These are phyloP conservation scores for Chaetodon trifasciatus DNA, from an alignment of 2,797 vertebrate genomes.

Conservation along the genomic window DNA sequence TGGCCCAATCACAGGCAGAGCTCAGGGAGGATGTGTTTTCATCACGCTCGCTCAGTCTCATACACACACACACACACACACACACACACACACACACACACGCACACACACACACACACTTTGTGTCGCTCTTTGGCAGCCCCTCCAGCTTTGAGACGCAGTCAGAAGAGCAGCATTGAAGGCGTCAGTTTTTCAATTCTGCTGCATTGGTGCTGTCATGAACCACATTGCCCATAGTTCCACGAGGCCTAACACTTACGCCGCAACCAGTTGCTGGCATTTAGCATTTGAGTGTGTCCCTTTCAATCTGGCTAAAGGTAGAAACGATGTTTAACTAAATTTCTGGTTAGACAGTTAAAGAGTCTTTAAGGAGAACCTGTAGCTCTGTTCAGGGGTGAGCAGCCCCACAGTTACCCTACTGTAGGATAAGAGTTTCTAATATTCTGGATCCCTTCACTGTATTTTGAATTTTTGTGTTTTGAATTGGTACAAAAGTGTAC, in stretches of 20 bases:
- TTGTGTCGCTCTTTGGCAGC: slow-evolving; percentile 26
- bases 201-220: slow-evolving; percentile 57
- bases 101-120: slow-evolving; percentile 15
- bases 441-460: slow-evolving; percentile 65
- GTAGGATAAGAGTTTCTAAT: slow-evolving; percentile 51
- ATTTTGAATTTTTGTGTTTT: slow-evolving; percentile 58
- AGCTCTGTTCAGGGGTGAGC: slow-evolving; percentile 20
- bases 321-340: background rate
- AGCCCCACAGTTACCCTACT: slow-evolving; percentile 37
- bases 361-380: slow-evolving; percentile 57
- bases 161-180: slow-evolving; percentile 17
- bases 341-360: slow-evolving; percentile 30
- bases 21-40: slow-evolving; percentile 63
- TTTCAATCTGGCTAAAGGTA: slow-evolving; percentile 31
- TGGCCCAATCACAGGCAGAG: slow-evolving; percentile 55
- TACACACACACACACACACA: slow-evolving; percentile 18
- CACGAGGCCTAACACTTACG: slow-evolving; percentile 53
- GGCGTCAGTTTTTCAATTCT: slow-evolving; percentile 35
- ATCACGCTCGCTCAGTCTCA: slow-evolving; percentile 25
- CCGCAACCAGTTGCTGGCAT: background rate
- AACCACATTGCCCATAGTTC: slow-evolving; percentile 60
- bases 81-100: slow-evolving; percentile 15
- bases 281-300: slow-evolving; percentile 22
- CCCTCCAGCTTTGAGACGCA: slow-evolving; percentile 15
- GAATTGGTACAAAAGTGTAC: slow-evolving; percentile 49